Conservation (phyloP, 2,797 vertebrate species). For the Austrolebias charrua region DNA sequence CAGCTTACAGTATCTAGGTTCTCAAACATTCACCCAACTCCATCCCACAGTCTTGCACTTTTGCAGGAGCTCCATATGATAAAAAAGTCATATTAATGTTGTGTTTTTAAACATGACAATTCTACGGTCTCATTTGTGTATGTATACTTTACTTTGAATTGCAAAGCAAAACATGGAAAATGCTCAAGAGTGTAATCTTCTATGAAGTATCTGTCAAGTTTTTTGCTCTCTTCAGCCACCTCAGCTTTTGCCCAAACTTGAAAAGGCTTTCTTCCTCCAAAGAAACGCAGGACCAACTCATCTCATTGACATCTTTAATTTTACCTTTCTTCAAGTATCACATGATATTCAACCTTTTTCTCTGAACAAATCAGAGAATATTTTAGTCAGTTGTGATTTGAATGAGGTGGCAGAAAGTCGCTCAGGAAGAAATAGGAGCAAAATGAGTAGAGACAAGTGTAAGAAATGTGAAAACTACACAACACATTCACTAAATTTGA, state of each 20-base stretch:
- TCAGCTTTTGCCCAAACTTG: too few species aligned
- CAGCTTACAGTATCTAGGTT: conserved; percentile 4
- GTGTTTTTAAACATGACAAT: conserved; percentile 5
- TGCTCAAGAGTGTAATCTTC: neutral
- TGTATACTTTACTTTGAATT: neutral
- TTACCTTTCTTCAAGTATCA: neutral
- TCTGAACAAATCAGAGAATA: neutral
- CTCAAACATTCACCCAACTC: conserved; percentile 19
- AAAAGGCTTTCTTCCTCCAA: too few species aligned
- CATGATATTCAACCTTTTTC: neutral
- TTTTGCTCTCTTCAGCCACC: too few species aligned
- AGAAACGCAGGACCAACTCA: too few species aligned
- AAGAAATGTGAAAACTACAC: neutral
- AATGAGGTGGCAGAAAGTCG: neutral
- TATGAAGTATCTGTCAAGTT: too few species aligned
- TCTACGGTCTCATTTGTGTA: conserved; percentile 5
- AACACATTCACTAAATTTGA: neutral
- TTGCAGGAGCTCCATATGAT: conserved; percentile 12
- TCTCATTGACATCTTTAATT: too few species aligned
- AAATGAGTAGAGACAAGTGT: neutral
- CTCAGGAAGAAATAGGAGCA: neutral
- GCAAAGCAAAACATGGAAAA: neutral
- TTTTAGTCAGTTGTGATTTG: neutral
- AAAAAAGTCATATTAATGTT: conserved; percentile 15
- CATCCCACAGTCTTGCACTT: neutral